These are phyloP conservation scores for Cecropterus lyciades DNA, from an alignment of 1,140 invertebrate genomes.

Conservation along the genomic window DNA sequence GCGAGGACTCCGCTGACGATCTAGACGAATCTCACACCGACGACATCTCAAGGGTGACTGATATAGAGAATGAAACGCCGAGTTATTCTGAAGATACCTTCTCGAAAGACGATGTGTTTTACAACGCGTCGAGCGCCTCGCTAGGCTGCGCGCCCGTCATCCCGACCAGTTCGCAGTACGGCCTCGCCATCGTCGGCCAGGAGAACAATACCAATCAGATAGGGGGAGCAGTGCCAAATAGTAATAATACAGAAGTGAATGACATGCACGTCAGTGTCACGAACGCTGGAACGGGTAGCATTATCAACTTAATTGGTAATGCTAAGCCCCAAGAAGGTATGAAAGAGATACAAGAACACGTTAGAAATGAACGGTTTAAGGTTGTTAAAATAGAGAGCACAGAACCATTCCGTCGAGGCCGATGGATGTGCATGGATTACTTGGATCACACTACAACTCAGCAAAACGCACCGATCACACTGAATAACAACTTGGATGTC, in stretches of 20 bases:
- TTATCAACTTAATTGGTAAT: constrained; percentile 87
- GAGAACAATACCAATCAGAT: constrained; percentile 71
- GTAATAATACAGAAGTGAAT: constrained; percentile 80
- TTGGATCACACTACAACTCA: constrained; percentile 92
- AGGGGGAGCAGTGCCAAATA: constrained; percentile 81
- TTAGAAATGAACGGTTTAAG: constrained; percentile 95
- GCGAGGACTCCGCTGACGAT: constrained; percentile 96
- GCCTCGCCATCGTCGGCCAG: constrained; percentile 90
- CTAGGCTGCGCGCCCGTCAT: constrained; percentile 92
- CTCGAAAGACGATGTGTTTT: constrained; percentile 92
- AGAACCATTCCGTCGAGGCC: constrained; percentile 95
- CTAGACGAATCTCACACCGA: constrained; percentile 97
- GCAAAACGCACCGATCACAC: constrained; percentile 75
- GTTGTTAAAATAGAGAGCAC: constrained; percentile 98
- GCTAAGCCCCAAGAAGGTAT: constrained; percentile 87
- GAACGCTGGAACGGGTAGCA: constrained; percentile 86
- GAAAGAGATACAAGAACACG: constrained; percentile 89
- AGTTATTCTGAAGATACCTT: constrained; percentile 94
- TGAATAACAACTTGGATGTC: constrained; percentile 80
- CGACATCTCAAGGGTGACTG: constrained; percentile 92
- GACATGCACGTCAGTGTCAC: constrained; percentile 87
- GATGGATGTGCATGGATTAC: constrained; percentile 98
- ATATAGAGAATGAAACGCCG: constrained; percentile 92
- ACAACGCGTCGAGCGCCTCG: constrained; percentile 89
- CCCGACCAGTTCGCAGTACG: constrained; percentile 93